These are phyloP conservation scores for Charanyca ferruginea DNA, from an alignment of 2,888 invertebrate genomes.

Conservation along the genomic window DNA sequence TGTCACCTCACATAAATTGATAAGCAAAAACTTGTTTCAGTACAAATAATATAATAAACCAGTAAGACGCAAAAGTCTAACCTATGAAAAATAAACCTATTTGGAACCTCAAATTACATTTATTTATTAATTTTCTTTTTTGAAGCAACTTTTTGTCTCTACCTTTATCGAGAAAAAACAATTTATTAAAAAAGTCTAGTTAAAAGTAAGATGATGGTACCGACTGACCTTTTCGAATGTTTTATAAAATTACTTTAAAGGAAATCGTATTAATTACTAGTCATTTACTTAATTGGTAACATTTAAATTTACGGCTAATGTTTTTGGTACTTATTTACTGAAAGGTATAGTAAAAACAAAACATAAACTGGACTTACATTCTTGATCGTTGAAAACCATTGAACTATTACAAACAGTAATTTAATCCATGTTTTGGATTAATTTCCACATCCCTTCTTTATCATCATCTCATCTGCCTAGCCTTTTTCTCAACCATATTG, in stretches of 20 bases:
- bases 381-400: too few relatives aligned
- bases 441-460: too few relatives aligned
- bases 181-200: background rate
- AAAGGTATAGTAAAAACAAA: too few relatives aligned
- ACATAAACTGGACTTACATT: too few relatives aligned
- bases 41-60: background rate
- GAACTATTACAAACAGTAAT: too few relatives aligned
- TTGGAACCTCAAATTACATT: background rate
- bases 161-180: background rate
- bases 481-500: too few relatives aligned
- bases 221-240: constrained; percentile 10
- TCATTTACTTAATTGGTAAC: background rate
- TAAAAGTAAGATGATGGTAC: background rate
- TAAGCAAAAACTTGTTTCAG: background rate
- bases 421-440: too few relatives aligned
- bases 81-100: background rate
- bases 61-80: background rate
- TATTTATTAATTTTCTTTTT: background rate
- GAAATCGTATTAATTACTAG: background rate
- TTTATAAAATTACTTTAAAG: background rate
- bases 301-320: background rate
- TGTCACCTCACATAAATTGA: too few relatives aligned
- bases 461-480: too few relatives aligned
- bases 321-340: background rate
- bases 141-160: background rate